A percentile compares a stretch with the other conserved stretches of the same genome.
phyloP scores from a whole-genome alignment of 2,113 vertebrate species.

The Noctilio leporinus region DNA sequence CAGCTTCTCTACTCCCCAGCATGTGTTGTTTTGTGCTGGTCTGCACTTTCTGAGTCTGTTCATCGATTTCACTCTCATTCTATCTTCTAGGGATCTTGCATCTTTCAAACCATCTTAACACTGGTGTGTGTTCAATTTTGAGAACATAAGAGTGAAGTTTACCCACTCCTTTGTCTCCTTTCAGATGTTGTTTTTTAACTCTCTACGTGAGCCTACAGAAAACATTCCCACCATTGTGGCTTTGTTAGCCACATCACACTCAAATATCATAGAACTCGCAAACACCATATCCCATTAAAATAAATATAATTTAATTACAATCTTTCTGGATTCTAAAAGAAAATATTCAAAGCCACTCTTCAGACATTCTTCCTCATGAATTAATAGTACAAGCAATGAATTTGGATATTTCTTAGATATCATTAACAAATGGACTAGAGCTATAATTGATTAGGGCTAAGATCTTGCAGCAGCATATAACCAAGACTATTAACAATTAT shows the following conservation, averaged over 20 bases:
- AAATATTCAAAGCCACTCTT: background rate
- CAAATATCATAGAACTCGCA: background rate
- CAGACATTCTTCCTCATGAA: background rate
- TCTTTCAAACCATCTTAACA: background rate
- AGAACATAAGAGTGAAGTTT: background rate
- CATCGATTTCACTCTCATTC: background rate
- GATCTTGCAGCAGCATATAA: background rate
- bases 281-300: background rate
- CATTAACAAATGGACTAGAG: background rate
- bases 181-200: background rate
- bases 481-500: background rate
- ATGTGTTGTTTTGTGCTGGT: slow-evolving; percentile 37
- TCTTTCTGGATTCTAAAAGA: background rate
- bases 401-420: background rate
- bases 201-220: background rate
- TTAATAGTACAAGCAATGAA: background rate
- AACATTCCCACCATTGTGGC: background rate
- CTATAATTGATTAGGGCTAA: background rate
- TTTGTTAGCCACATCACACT: background rate
- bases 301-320: background rate
- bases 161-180: background rate
- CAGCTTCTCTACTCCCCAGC: background rate
- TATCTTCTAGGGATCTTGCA: background rate
- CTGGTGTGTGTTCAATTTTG: background rate
- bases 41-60: slow-evolving; percentile 6